Percentiles rank a stretch among this genome's conserved stretches.
Conservation (phyloP, 2,888 invertebrate genomes). For the Nematopogon swammerdamellus region DNA sequence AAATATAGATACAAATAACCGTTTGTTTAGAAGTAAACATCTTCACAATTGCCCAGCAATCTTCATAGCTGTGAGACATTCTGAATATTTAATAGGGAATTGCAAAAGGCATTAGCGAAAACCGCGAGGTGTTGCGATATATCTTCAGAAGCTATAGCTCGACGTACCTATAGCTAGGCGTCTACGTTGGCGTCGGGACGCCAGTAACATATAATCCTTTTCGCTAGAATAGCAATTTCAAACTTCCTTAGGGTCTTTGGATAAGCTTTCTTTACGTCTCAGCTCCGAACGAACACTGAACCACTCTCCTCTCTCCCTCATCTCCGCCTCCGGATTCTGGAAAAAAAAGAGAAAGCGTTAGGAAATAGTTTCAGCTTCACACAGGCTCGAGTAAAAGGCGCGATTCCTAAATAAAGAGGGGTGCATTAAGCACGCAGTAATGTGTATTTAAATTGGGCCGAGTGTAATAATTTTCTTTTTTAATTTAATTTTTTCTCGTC, state of each 20-base stretch:
- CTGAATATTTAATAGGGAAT: no score
- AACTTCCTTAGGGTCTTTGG: constrained; percentile 59
- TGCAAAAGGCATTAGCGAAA: no score
- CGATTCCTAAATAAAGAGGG: constrained; percentile 51
- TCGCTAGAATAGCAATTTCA: constrained; percentile 60
- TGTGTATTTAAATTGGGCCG: constrained; percentile 55
- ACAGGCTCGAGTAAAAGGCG: constrained; percentile 32
- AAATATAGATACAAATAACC: no score
- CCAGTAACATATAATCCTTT: constrained; percentile 59
- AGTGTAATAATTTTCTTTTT: constrained; percentile 54
- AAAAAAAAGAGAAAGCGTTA: constrained; percentile 20
- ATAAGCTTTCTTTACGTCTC: constrained; percentile 59
- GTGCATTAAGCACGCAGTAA: constrained; percentile 34
- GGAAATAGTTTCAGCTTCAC: constrained; percentile 12
- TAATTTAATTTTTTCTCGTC: constrained; percentile 47
- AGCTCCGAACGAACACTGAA: constrained; percentile 36
- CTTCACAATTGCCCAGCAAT: no score
- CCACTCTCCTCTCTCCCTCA: constrained; percentile 22
- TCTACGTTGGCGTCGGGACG: constrained; percentile 44
- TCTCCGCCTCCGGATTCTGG: constrained; percentile 10
- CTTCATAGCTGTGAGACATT: no score
- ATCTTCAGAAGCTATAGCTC: no score
- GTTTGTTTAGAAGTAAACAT: no score
- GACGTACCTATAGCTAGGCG: constrained; percentile 17
- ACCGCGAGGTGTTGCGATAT: no score